Conservation (phyloP, 2,888 invertebrate species). For the Andrena haemorrhoa region DNA sequence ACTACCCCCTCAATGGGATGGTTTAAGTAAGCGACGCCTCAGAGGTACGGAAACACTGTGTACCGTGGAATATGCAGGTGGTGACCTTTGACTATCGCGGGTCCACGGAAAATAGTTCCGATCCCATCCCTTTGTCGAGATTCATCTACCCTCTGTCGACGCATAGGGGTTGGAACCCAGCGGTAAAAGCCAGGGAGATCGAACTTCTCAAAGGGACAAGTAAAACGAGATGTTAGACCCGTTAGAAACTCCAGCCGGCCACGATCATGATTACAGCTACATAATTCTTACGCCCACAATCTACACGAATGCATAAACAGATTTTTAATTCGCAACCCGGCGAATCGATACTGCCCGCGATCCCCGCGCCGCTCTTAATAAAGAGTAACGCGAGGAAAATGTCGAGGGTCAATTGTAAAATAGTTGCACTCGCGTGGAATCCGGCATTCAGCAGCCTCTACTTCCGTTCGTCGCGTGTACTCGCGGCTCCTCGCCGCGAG, state of each 20-base stretch:
- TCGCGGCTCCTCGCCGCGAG: background rate
- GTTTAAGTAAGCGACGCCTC: background rate
- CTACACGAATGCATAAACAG: background rate
- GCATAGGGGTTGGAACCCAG: background rate
- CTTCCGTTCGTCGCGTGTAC: background rate
- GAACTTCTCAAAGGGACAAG: background rate
- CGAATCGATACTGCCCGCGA: conserved; percentile 9
- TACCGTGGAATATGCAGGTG: background rate
- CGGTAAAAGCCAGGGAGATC: background rate
- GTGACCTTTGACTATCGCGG: conserved; percentile 17
- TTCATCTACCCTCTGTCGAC: background rate
- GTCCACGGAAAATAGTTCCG: background rate
- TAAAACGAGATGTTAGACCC: background rate
- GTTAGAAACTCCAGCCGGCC: background rate
- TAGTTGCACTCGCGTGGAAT: conserved; percentile 24
- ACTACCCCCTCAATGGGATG: too few species aligned
- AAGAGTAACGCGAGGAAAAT: conserved; percentile 19
- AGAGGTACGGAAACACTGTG: background rate
- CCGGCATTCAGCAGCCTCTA: background rate
- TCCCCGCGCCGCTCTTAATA: too few species aligned
- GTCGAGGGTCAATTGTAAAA: conserved; percentile 36
- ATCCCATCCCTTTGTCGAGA: background rate
- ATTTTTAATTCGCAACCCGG: background rate
- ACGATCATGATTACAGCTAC: background rate
- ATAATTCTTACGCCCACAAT: too few species aligned